Base-by-base conservation (phyloP, 2,888 invertebrate genomes). In the Campoplex nolae region DNA sequence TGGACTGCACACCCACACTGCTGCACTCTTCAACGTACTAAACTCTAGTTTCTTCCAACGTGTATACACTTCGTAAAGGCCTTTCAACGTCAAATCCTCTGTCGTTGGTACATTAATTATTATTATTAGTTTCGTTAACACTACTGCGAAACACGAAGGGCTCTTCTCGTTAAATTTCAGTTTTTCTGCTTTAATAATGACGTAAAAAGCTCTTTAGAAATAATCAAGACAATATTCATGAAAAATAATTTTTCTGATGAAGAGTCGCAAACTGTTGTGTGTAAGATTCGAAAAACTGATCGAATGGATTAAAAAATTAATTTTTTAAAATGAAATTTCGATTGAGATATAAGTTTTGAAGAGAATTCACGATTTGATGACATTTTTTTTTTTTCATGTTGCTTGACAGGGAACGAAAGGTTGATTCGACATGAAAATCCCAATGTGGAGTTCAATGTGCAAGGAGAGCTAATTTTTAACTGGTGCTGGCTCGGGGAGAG, bases 401-500 rank as follows among this genome's bases (percentile, higher is more conserved):
- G 23, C 0, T 23, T 23, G 23, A 23, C 23, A 23, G 23, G 23
- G 6, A 38, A 38, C 38, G n/a, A 3, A 3, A 6, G n/a, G 18
- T n/a, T 62, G 54, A 51, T 77, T 23, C 6, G n/a, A 48, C 32
- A 51, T 51, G 67, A 48, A 38, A 18, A 18, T n/a, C 32, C 42
- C 38, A 18, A 28, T 83, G 79, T 81, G 85, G 76, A 77, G 76
- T 84, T 83, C 84, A 79, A 70, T 86, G 87, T 83, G 86, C 74
- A 86, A 86, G 84, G 88, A 89, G 90, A 90, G 90, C 92, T 92
- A 92, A 92, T 93, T 92, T 92, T 92, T 92, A 92, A 92, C 91
- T 90, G 89, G 88, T 88, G 62, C 71, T 77, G 80, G 79, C 76
- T 83, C 38, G 48, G 45, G 56, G 70, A 67, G 77, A 76, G 82